Conservation (phyloP, 2,113 vertebrate species). For the Rhegmatorhina hoffmannsi region DNA sequence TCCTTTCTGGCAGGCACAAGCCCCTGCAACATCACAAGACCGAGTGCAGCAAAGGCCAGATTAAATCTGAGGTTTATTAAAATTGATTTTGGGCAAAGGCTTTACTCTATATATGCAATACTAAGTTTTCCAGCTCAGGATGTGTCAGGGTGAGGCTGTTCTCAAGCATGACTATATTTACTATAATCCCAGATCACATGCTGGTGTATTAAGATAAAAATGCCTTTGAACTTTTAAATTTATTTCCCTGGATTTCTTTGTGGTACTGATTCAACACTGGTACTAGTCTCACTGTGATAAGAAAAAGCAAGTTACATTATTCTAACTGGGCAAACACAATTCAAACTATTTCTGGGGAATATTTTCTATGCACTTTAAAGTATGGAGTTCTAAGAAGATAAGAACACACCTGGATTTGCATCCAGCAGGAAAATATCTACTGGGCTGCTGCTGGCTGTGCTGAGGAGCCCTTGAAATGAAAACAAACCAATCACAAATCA, state of each 20-base stretch:
- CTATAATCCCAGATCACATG: neutral
- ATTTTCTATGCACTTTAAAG: neutral
- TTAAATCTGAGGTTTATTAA: neutral
- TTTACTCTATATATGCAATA: neutral
- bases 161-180: neutral
- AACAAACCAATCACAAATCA: constrained; percentile 22
- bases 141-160: neutral
- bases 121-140: neutral
- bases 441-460: neutral
- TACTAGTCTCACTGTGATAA: neutral
- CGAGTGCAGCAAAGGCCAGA: neutral
- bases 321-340: neutral
- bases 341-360: neutral
- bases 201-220: neutral
- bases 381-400: neutral
- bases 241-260: neutral
- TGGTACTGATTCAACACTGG: neutral
- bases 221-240: neutral
- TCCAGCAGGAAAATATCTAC: neutral
- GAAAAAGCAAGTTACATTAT: neutral
- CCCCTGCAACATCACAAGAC: neutral
- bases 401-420: neutral
- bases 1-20: neutral
- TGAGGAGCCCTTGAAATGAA: constrained; percentile 2
- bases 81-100: neutral